Evolutionary conservation across 1,140 invertebrate species (phyloP).

Genomic region (Drosophila equinoxialis): DNA sequence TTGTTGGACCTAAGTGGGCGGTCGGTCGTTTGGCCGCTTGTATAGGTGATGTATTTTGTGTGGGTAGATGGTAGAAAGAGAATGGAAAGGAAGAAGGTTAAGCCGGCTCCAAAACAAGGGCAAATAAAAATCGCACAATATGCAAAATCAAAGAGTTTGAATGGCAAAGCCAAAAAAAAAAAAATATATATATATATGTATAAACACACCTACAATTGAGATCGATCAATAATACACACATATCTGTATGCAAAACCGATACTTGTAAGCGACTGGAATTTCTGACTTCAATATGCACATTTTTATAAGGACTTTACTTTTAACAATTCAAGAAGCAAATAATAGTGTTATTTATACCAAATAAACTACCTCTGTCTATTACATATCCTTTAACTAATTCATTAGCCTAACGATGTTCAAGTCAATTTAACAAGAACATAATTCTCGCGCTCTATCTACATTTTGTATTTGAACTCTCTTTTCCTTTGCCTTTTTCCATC

Average conservation of each 20-base stretch:
- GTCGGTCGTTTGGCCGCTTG: background rate
- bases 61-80: background rate
- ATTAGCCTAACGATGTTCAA: slow-evolving; percentile 1
- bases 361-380: background rate
- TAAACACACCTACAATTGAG: background rate
- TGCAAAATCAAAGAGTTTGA: slow-evolving; percentile 31
- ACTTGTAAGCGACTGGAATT: background rate
- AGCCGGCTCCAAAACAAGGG: slow-evolving; percentile 57
- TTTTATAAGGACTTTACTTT: too few relatives aligned
- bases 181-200: too few relatives aligned
- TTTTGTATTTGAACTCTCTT: background rate
- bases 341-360: too few relatives aligned
- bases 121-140: slow-evolving; percentile 66
- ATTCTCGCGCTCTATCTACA: background rate
- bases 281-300: background rate
- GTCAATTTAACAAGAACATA: background rate
- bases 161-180: background rate
- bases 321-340: too few relatives aligned
- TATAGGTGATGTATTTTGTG: slow-evolving; percentile 1
- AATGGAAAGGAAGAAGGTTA: slow-evolving; percentile 18
- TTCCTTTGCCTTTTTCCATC: background rate
- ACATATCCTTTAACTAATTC: background rate
- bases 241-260: background rate
- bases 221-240: slow-evolving; percentile 6
- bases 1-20: slow-evolving; percentile 5